These are phyloP conservation scores for Drusus annulatus DNA, from an alignment of 1,140 invertebrate species.

Conservation along the genomic window DNA sequence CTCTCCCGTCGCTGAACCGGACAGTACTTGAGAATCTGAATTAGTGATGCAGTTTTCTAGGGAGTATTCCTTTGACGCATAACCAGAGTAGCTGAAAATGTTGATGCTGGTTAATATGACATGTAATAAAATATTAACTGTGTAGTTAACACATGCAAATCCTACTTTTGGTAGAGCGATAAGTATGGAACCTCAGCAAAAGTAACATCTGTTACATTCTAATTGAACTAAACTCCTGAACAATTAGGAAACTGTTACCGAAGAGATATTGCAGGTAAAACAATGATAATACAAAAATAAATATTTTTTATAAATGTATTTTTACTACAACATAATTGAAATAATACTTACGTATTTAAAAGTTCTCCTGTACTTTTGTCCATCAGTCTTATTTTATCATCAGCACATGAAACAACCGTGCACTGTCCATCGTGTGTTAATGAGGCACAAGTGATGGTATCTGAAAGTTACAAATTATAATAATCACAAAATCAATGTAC, in stretches of 20 bases:
- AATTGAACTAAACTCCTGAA: too few species aligned
- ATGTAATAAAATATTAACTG: too few species aligned
- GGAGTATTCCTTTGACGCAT: slow-evolving; percentile 84
- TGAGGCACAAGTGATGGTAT: slow-evolving; percentile 81
- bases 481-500: too few species aligned
- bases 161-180: too few species aligned
- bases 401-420: slow-evolving; percentile 86
- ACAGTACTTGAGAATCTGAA: slow-evolving; percentile 87
- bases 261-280: too few species aligned
- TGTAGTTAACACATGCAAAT: too few species aligned
- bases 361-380: slow-evolving; percentile 92
- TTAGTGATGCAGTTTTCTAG: slow-evolving; percentile 89
- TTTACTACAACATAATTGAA: too few species aligned
- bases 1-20: slow-evolving; percentile 89
- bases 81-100: slow-evolving; percentile 82
- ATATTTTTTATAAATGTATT: too few species aligned
- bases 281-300: too few species aligned
- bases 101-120: background rate
- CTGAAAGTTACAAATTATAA: slow-evolving; percentile 63
- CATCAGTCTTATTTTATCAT: slow-evolving; percentile 86
- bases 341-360: slow-evolving; percentile 76
- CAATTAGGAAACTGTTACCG: too few species aligned
- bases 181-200: too few species aligned
- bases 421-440: slow-evolving; percentile 92
- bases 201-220: too few species aligned